Conservation (phyloP, 2,797 vertebrate genomes). For the Cygnus olor region DNA sequence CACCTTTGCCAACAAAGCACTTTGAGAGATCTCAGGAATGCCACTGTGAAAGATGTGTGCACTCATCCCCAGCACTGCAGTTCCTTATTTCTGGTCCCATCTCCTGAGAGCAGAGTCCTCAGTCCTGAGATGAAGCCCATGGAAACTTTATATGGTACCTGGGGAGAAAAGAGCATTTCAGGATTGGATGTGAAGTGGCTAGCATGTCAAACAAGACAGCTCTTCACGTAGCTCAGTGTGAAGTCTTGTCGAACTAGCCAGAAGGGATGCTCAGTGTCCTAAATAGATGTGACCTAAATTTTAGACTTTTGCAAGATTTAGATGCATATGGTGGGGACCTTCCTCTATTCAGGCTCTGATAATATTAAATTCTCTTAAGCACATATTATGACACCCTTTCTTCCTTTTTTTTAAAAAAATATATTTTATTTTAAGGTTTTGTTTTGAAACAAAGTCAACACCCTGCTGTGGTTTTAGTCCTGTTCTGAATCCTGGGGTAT, state of each 20-base stretch:
- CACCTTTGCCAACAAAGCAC: neutral
- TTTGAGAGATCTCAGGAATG: neutral
- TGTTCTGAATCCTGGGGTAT: neutral
- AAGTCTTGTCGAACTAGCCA: constrained; percentile 42
- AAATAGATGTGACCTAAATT: constrained; percentile 70
- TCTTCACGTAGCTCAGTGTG: constrained; percentile 13
- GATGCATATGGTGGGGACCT: constrained; percentile 33
- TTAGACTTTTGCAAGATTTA: constrained; percentile 53
- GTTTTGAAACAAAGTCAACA: neutral
- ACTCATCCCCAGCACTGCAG: neutral
- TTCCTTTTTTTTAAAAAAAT: too few relatives aligned
- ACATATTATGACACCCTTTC: neutral
- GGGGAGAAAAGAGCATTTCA: neutral
- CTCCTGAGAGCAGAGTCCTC: neutral
- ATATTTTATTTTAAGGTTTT: neutral
- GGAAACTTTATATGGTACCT: neutral
- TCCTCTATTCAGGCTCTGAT: constrained; percentile 42
- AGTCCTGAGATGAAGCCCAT: neutral
- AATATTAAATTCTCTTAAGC: neutral
- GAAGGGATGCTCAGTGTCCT: constrained; percentile 54
- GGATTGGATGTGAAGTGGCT: neutral
- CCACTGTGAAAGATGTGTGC: accelerated
- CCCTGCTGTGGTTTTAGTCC: neutral
- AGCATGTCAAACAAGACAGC: neutral
- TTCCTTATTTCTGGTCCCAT: neutral